A percentile compares a stretch with the other conserved stretches of the same genome.
Evolutionary conservation across 2,797 vertebrate genomes (phyloP).

Genomic region (Danio tinwini): DNA sequence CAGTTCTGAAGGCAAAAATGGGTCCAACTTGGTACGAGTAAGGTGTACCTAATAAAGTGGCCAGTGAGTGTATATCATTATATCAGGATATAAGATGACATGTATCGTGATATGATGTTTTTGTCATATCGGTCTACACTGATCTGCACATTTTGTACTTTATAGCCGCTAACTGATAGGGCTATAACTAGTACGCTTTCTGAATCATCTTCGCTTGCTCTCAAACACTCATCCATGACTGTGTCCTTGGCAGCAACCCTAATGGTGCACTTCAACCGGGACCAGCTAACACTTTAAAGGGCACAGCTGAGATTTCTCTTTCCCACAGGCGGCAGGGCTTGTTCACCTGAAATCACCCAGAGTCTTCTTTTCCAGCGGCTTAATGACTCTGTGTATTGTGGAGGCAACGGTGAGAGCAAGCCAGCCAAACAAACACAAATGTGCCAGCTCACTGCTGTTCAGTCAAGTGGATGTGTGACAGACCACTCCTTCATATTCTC

Average conservation of each 20-base stretch:
- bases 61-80: no score
- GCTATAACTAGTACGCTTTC: background rate
- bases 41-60: no score
- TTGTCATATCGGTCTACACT: background rate
- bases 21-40: no score
- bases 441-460: background rate
- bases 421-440: slow-evolving; percentile 12
- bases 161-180: background rate
- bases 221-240: slow-evolving; percentile 21
- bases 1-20: no score
- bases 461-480: background rate
- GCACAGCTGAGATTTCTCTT: slow-evolving; percentile 25
- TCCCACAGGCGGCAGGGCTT: slow-evolving; percentile 16
- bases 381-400: background rate
- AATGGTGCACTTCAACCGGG: slow-evolving; percentile 24
- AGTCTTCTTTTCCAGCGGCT: background rate
- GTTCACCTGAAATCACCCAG: slow-evolving; percentile 19
- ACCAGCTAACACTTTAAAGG: slow-evolving; percentile 24
- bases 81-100: no score
- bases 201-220: background rate
- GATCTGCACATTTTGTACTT: slow-evolving; percentile 3
- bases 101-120: no score
- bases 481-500: background rate
- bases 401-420: background rate
- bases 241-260: slow-evolving; percentile 23